Percentiles rank a stretch among this genome's conserved stretches.
Evolutionary conservation across 2,797 vertebrate species (phyloP).

Genomic region (Tarsius wallacei): DNA sequence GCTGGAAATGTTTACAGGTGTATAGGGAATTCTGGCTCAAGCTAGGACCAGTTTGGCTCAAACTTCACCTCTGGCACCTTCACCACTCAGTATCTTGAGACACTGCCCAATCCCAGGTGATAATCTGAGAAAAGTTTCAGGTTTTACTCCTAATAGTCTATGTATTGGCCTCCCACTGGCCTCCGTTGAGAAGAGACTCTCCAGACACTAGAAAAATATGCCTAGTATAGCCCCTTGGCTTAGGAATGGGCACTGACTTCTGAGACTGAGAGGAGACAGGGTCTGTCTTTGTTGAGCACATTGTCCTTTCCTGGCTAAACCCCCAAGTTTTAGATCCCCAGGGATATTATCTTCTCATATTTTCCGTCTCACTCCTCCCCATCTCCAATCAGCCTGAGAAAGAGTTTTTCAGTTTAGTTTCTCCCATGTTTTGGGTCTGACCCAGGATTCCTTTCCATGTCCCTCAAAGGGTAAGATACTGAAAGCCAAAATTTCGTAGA

Average conservation of each 20-base stretch:
- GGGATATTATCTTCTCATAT: rapidly evolving
- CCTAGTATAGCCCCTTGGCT: rapidly evolving
- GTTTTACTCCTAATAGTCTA: background rate
- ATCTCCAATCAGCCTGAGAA: background rate
- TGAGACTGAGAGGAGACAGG: background rate
- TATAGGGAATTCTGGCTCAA: too few relatives aligned
- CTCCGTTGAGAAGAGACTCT: background rate
- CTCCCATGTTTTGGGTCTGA: background rate
- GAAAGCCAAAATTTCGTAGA: background rate
- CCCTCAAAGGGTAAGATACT: background rate
- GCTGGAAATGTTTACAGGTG: background rate
- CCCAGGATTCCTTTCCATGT: background rate
- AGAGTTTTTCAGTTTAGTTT: background rate
- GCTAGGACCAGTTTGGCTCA: background rate
- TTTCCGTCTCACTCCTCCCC: background rate
- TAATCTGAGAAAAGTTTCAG: background rate
- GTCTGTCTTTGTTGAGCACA: background rate
- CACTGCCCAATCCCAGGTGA: rapidly evolving
- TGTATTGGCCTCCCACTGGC: background rate
- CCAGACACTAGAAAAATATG: background rate
- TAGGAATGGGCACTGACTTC: too few relatives aligned
- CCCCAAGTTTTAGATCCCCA: too few relatives aligned
- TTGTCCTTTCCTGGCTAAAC: background rate
- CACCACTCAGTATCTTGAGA: background rate
- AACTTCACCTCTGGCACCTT: background rate